Evolutionary conservation across 2,113 vertebrate species (phyloP).

Genomic region (Periophthalmodon schlosseri): DNA sequence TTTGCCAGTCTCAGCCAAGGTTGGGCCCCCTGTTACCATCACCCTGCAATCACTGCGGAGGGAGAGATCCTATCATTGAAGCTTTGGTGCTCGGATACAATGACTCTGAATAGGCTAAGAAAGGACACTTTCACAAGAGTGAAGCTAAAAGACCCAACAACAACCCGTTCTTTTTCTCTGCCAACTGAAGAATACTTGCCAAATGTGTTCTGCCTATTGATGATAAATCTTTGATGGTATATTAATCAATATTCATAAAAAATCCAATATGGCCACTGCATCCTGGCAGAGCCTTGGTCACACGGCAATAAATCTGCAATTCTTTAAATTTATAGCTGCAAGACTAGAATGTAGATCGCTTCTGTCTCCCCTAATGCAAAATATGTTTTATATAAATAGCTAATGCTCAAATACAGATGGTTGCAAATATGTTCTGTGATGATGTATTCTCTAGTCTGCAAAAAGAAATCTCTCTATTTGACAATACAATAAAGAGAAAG

Average conservation of each 20-base stretch:
- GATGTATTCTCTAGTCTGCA: conserved; percentile 12
- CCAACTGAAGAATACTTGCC: neutral
- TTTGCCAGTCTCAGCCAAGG: conserved; percentile 41
- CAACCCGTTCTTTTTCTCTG: neutral
- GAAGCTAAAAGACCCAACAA: conserved; percentile 7
- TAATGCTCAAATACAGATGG: conserved; percentile 49
- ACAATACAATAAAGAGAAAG: neutral
- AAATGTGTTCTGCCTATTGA: conserved; percentile 8
- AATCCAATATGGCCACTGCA: neutral
- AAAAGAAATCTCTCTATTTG: neutral
- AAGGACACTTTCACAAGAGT: conserved; percentile 7
- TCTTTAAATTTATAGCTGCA: conserved; percentile 3
- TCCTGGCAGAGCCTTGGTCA: neutral
- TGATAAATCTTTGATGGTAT: conserved; percentile 20
- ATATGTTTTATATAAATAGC: conserved; percentile 23
- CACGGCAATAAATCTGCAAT: neutral
- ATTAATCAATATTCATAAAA: conserved; percentile 14
- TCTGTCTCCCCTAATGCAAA: neutral
- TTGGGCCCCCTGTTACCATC: conserved; percentile 48
- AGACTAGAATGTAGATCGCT: neutral
- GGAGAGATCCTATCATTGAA: conserved; percentile 52
- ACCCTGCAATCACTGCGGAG: conserved; percentile 52
- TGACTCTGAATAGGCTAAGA: conserved; percentile 11
- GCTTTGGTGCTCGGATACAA: conserved; percentile 33
- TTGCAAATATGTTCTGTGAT: conserved; percentile 38